These are phyloP conservation scores for Leptogaster cylindrica DNA, from an alignment of 2,888 invertebrate genomes.

Conservation along the genomic window DNA sequence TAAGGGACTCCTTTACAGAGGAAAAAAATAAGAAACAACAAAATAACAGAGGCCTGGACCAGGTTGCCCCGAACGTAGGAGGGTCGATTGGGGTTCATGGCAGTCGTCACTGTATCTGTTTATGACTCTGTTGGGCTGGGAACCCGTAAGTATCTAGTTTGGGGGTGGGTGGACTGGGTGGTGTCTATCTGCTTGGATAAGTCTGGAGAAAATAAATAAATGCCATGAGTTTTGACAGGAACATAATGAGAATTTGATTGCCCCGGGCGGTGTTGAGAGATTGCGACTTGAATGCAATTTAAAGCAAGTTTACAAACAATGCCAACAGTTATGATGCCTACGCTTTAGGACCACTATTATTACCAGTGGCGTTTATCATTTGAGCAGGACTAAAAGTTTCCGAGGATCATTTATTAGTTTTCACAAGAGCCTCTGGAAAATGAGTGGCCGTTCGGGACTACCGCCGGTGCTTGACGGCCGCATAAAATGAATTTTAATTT, in stretches of 20 bases:
- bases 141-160: background rate
- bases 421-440: too few species aligned
- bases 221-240: constrained; percentile 27
- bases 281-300: background rate
- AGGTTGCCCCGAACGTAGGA: background rate
- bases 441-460: background rate
- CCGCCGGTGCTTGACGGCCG: background rate
- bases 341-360: too few species aligned
- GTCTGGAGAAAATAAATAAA: constrained; percentile 34
- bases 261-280: background rate
- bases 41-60: background rate
- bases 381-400: too few species aligned
- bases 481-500: constrained; percentile 34
- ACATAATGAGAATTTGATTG: constrained; percentile 37
- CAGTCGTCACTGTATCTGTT: background rate
- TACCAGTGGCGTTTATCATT: too few species aligned
- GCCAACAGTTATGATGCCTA: too few species aligned
- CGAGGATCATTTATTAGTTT: too few species aligned
- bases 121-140: background rate
- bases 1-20: constrained; percentile 16
- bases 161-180: background rate
- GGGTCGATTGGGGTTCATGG: background rate
- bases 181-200: constrained; percentile 20
- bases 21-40: too few species aligned
- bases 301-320: too few species aligned